A percentile compares a stretch with the other conserved stretches of the same genome.
These are phyloP conservation scores for Urosaurus nigricauda DNA, from an alignment of 2,797 vertebrate genomes.

Conservation along the genomic window DNA sequence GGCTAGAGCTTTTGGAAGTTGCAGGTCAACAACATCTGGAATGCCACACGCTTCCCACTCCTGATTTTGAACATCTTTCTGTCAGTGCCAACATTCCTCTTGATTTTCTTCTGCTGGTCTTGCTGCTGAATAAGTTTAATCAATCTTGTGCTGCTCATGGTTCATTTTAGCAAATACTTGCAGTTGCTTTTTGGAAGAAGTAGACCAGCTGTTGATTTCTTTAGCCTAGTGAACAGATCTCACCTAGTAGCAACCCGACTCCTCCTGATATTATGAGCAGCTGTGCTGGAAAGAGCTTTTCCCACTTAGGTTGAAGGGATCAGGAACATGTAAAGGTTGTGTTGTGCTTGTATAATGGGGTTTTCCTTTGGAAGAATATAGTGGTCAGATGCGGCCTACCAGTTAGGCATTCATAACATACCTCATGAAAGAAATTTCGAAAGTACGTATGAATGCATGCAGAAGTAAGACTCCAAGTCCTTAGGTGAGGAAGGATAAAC, in stretches of 20 bases:
- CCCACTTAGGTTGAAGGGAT: background rate
- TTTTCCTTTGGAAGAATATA: too few relatives aligned
- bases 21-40: too few relatives aligned
- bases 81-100: background rate
- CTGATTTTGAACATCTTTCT: background rate
- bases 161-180: background rate
- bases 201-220: background rate
- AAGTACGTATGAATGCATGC: background rate
- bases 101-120: background rate
- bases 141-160: background rate
- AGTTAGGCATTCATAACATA: background rate
- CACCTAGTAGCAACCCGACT: background rate
- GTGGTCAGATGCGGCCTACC: background rate
- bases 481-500: background rate
- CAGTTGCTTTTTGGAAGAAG: background rate
- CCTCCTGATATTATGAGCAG: background rate
- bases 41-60: too few relatives aligned
- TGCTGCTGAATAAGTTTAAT: background rate
- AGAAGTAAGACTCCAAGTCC: background rate
- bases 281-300: background rate
- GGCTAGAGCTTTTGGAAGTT: too few relatives aligned
- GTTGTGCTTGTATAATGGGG: background rate
- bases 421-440: background rate
- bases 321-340: background rate
- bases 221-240: background rate